Conservation (phyloP, 1,140 invertebrate genomes). For the Pachypeltis micranthus region DNA sequence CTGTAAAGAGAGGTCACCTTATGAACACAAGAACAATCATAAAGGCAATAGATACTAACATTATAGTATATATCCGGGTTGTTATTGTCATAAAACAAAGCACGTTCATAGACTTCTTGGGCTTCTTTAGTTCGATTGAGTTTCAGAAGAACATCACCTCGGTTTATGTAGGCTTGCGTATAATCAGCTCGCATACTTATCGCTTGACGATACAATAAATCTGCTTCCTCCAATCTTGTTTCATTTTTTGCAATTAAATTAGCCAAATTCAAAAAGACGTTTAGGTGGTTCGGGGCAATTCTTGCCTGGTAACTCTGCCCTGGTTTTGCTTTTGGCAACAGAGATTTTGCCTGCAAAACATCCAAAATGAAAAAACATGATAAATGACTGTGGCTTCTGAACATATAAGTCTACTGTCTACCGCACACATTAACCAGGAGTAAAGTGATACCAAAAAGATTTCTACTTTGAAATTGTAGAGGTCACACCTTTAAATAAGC, state of each 20-base stretch:
- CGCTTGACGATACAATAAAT: conserved; percentile 79
- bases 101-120: conserved; percentile 86
- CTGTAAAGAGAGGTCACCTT: too few species aligned
- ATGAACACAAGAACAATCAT: conserved; percentile 1
- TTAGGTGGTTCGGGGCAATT: conserved; percentile 90
- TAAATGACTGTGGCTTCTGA: too few species aligned
- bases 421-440: too few species aligned
- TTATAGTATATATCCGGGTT: conserved; percentile 98
- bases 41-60: conserved; percentile 43
- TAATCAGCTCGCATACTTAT: conserved; percentile 96
- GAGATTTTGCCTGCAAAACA: conserved; percentile 57
- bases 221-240: conserved; percentile 82
- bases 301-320: conserved; percentile 89
- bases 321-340: conserved; percentile 80
- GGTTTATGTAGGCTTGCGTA: conserved; percentile 92
- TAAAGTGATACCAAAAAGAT: too few species aligned
- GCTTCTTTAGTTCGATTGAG: conserved; percentile 89
- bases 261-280: conserved; percentile 90
- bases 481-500: conserved; percentile 64
- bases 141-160: conserved; percentile 91
- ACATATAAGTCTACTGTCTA: too few species aligned
- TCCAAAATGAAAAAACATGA: conserved; percentile 5
- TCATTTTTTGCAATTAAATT: conserved; percentile 90
- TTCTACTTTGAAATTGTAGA: too few species aligned
- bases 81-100: conserved; percentile 81